A percentile compares a stretch with the other conserved stretches of the same genome.
Conservation (phyloP, 23 tunicate species). For the Diplosoma virens region DNA sequence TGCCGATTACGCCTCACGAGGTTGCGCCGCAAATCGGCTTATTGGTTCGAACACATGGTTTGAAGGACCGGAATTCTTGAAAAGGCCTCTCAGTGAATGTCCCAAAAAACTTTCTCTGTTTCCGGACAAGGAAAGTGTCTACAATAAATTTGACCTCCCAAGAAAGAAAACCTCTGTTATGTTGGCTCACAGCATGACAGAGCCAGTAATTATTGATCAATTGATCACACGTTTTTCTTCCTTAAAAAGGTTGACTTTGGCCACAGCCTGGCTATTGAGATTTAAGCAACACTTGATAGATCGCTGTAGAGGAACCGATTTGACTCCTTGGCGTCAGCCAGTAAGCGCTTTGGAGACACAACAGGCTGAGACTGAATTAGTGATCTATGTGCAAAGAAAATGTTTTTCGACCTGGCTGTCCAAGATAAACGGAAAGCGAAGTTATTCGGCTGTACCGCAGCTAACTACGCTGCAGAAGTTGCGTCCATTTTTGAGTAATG, state of each 20-base stretch:
- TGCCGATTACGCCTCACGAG: conserved; percentile 6
- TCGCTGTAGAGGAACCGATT: neutral
- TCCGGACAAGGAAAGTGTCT: no score
- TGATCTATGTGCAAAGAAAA: neutral
- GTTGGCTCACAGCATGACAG: neutral
- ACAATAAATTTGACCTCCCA: neutral
- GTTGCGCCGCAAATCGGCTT: neutral
- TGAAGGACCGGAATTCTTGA: conserved; percentile 11
- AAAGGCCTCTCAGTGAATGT: neutral
- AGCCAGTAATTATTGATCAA: no score
- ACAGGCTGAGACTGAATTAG: neutral
- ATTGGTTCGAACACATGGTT: neutral
- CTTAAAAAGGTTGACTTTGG: neutral
- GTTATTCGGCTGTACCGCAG: neutral
- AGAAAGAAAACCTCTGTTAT: neutral
- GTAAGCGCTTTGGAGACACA: neutral
- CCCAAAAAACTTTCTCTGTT: no score
- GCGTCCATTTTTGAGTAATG: neutral
- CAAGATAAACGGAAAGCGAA: no score
- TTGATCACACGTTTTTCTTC: neutral
- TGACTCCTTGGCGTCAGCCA: no score
- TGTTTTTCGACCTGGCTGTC: no score
- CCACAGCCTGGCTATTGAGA: neutral
- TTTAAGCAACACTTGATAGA: neutral
- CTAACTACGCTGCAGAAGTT: neutral